Conservation (phyloP, 2,113 vertebrate genomes). For the Corythornis vintsioides region DNA sequence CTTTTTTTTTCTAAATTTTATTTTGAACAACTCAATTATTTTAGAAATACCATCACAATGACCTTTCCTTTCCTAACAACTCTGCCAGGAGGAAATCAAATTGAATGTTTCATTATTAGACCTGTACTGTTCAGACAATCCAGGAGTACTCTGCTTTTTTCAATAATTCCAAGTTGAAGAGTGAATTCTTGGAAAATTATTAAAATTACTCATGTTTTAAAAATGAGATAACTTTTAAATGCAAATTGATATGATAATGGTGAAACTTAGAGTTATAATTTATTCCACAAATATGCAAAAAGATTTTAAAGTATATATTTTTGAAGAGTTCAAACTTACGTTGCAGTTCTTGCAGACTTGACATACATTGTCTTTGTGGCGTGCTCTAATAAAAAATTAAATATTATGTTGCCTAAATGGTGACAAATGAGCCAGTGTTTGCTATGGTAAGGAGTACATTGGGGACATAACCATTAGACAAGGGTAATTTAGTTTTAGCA, state of each 20-base stretch:
- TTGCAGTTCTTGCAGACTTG: background rate
- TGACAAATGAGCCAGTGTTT: conserved; percentile 57
- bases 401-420: conserved; percentile 36
- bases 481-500: conserved; percentile 71
- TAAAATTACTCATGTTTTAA: conserved; percentile 18
- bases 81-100: background rate
- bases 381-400: background rate
- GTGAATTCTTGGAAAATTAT: conserved; percentile 20
- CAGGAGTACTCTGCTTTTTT: background rate
- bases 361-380: conserved; percentile 2
- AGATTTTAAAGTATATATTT: background rate
- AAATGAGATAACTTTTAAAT: conserved; percentile 34
- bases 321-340: background rate
- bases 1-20: background rate
- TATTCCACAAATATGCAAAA: background rate
- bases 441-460: conserved; percentile 47
- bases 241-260: conserved; percentile 26
- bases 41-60: background rate
- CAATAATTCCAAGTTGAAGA: conserved; percentile 15
- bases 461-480: conserved; percentile 67
- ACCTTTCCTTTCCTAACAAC: background rate
- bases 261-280: background rate
- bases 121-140: background rate
- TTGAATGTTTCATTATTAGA: background rate
- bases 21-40: background rate